Evolutionary conservation across 2,113 vertebrate species (phyloP).

Genomic region (Chaenogobius annularis): DNA sequence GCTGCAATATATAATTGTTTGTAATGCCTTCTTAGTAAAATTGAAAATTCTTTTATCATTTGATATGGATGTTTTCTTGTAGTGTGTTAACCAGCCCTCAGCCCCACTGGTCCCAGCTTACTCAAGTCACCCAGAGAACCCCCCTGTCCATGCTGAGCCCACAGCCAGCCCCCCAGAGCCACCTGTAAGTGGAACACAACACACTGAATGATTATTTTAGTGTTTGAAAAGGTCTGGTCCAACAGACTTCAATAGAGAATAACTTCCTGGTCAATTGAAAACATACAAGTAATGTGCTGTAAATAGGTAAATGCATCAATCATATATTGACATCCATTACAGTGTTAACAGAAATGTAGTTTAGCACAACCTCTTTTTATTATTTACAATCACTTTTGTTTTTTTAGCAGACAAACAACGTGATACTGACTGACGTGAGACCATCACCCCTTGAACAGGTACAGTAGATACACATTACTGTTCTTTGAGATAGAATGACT

Average conservation of each 20-base stretch:
- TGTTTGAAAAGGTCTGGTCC: too few relatives aligned
- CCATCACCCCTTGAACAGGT: not conserved
- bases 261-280: not conserved
- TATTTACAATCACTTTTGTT: not conserved
- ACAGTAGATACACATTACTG: not conserved
- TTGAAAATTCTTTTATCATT: not conserved
- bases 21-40: not conserved
- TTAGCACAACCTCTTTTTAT: not conserved
- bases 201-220: not conserved
- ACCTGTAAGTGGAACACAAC: not conserved
- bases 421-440: not conserved
- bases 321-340: not conserved
- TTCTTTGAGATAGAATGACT: not conserved
- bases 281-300: not conserved
- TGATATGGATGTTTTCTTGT: not conserved
- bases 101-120: not conserved
- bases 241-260: too few relatives aligned
- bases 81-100: not conserved
- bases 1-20: too few relatives aligned
- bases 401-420: not conserved
- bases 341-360: not conserved
- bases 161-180: not conserved
- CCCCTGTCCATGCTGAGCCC: not conserved
- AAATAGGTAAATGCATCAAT: not conserved
- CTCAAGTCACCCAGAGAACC: not conserved